A percentile compares a stretch with the other conserved stretches of the same genome.
phyloP scores from a whole-genome alignment of 2,888 invertebrate genomes.

The Pristionchus fissidentatus region DNA sequence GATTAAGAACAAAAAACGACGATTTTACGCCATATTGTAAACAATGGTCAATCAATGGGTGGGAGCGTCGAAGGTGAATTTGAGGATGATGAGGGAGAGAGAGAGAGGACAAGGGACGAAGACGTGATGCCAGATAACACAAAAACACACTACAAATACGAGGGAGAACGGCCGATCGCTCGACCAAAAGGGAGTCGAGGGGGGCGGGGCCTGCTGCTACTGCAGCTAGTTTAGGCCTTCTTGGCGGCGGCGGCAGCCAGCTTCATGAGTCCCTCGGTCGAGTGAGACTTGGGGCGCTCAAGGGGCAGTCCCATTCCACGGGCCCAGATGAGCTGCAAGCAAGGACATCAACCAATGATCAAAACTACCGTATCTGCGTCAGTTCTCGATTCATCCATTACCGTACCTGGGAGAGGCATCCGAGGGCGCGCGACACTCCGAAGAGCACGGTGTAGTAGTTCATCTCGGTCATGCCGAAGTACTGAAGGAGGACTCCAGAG shows the following conservation, averaged over 20 bases:
- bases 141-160: slow-evolving; percentile 20
- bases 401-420: slow-evolving; percentile 82
- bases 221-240: slow-evolving; percentile 34
- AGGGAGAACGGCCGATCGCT: background rate
- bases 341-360: slow-evolving; percentile 79
- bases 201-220: background rate
- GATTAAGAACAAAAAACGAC: slow-evolving; percentile 34
- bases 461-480: slow-evolving; percentile 92
- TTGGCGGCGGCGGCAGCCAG: slow-evolving; percentile 64
- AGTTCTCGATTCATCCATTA: background rate
- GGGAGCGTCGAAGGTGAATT: slow-evolving; percentile 17
- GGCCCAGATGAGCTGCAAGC: slow-evolving; percentile 86
- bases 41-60: slow-evolving; percentile 39
- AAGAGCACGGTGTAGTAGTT: slow-evolving; percentile 93
- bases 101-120: background rate
- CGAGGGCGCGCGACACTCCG: slow-evolving; percentile 90
- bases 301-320: slow-evolving; percentile 88
- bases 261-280: slow-evolving; percentile 82
- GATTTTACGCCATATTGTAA: slow-evolving; percentile 40
- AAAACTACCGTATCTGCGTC: background rate
- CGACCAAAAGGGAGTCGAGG: slow-evolving; percentile 25
- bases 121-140: no score
- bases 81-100: slow-evolving; percentile 21
- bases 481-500: slow-evolving; percentile 91
- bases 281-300: slow-evolving; percentile 89